Conservation (phyloP, 2,888 invertebrate species). For the Acleris emargana region DNA sequence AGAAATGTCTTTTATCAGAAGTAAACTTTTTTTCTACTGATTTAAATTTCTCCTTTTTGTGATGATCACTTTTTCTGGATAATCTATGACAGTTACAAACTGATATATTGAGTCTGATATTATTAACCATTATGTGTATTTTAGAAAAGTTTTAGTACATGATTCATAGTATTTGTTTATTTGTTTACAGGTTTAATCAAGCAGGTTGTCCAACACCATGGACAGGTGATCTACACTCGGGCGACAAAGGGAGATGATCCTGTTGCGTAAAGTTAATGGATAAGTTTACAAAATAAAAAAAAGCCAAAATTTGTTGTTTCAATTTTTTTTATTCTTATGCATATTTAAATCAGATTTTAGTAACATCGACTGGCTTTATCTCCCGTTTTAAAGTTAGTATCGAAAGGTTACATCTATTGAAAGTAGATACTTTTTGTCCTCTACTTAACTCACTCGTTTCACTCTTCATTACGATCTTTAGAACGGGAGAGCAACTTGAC, state of each 20-base stretch:
- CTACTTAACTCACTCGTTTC: no score
- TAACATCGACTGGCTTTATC: no score
- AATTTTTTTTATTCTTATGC: conserved; percentile 29
- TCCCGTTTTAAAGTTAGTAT: no score
- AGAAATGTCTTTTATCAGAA: no score
- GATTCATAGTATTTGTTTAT: conserved; percentile 1
- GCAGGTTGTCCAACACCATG: conserved; percentile 97
- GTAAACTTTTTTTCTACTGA: no score
- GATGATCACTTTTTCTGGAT: conserved; percentile 70
- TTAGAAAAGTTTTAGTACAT: not conserved
- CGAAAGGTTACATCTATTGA: no score
- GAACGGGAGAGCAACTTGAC: no score
- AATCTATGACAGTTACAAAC: conserved; percentile 72
- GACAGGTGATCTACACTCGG: conserved; percentile 98
- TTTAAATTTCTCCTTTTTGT: conserved; percentile 39
- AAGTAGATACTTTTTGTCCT: no score
- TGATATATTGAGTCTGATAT: conserved; percentile 86
- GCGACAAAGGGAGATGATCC: conserved; percentile 97
- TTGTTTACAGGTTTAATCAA: conserved; percentile 91
- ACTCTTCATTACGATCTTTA: no score
- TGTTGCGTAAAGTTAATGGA: conserved; percentile 85
- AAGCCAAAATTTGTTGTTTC: conserved; percentile 47
- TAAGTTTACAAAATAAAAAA: conserved; percentile 75
- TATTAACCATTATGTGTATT: not conserved
- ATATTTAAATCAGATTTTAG: no score